These are phyloP conservation scores for Troides aeacus DNA, from an alignment of 2,888 invertebrate genomes.

Conservation along the genomic window DNA sequence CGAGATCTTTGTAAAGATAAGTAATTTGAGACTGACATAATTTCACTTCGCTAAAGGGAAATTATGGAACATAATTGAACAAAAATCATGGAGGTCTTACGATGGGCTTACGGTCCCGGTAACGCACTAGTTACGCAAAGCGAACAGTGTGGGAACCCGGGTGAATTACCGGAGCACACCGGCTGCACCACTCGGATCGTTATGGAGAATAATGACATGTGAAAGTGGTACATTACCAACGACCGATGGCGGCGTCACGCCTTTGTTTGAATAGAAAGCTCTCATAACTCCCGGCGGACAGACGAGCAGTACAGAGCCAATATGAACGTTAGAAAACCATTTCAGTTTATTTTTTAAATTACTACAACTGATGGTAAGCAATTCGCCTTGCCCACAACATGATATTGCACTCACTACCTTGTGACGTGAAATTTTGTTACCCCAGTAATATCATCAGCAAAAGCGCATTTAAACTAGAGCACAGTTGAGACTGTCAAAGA, in stretches of 20 bases:
- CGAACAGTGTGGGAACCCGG: constrained; percentile 18
- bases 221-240: constrained; percentile 42
- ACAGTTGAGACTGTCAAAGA: no score
- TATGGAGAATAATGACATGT: constrained; percentile 49
- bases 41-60: no score
- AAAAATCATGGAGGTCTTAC: neutral
- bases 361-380: no score
- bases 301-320: constrained; percentile 7
- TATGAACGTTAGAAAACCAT: neutral
- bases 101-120: neutral
- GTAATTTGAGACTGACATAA: no score
- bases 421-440: no score
- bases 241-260: constrained; percentile 32
- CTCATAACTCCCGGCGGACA: constrained; percentile 13
- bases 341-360: no score
- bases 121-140: constrained; percentile 21
- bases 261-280: constrained; percentile 37
- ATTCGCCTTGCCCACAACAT: no score
- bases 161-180: constrained; percentile 20
- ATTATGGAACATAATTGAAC: neutral
- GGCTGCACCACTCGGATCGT: constrained; percentile 33
- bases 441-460: no score
- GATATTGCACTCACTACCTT: no score
- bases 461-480: no score
- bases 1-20: no score